Evolutionary conservation across 92 coral and sea anemone genomes (phyloP).

Genomic region (Parazoanthus darwini): DNA sequence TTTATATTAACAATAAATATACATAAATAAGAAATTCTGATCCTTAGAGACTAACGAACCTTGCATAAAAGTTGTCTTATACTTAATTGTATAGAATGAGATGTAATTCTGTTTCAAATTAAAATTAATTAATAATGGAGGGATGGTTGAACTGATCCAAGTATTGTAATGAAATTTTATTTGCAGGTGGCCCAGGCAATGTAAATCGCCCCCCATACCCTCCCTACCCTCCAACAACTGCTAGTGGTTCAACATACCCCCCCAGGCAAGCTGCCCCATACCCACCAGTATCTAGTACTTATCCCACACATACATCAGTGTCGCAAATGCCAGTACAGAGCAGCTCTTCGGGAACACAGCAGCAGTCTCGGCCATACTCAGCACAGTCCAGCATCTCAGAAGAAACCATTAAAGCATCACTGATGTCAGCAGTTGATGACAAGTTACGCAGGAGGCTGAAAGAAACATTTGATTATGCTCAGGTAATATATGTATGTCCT

Average conservation of each 20-base stretch:
- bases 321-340: slow-evolving; percentile 36
- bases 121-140: too few relatives aligned
- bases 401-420: slow-evolving; percentile 77
- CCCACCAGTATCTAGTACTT: slow-evolving; percentile 60
- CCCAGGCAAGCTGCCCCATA: slow-evolving; percentile 45
- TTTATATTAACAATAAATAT: too few relatives aligned
- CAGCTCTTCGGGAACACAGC: slow-evolving; percentile 27
- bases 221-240: slow-evolving; percentile 42
- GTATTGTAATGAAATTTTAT: not conserved
- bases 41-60: too few relatives aligned
- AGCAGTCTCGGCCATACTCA: slow-evolving; percentile 36
- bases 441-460: slow-evolving; percentile 79
- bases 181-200: slow-evolving; percentile 46
- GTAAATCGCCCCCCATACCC: slow-evolving; percentile 58
- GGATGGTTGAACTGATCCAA: not conserved
- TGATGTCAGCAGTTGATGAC: slow-evolving; percentile 85
- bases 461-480: slow-evolving; percentile 89
- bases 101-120: too few relatives aligned
- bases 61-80: too few relatives aligned
- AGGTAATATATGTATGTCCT: slow-evolving; percentile 49
- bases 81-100: too few relatives aligned
- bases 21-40: too few relatives aligned
- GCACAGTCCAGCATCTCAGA: slow-evolving; percentile 64
- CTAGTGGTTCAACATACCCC: slow-evolving; percentile 43
- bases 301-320: slow-evolving; percentile 18